Evolutionary conservation across 2,888 invertebrate genomes (phyloP).

Genomic region (Geophilus truncorum): DNA sequence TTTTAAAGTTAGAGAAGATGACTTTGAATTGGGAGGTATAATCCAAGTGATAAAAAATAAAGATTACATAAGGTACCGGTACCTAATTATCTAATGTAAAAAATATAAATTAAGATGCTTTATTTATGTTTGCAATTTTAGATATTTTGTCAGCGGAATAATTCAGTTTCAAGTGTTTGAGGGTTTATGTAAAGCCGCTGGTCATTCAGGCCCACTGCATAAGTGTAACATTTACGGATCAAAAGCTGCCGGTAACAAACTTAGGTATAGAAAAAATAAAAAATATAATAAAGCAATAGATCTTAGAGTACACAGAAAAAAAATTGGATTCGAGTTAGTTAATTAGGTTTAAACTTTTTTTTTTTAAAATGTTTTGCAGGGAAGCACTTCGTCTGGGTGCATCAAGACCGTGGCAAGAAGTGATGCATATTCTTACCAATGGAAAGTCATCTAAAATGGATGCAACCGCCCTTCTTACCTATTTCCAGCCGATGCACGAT

Average conservation of each 20-base stretch:
- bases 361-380: slow-evolving; percentile 39
- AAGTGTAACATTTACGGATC: slow-evolving; percentile 87
- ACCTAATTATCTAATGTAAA: background rate
- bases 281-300: background rate
- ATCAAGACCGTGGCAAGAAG: slow-evolving; percentile 59
- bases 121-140: slow-evolving; percentile 48
- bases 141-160: slow-evolving; percentile 87
- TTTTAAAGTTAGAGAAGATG: background rate
- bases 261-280: slow-evolving; percentile 61
- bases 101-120: background rate
- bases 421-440: slow-evolving; percentile 73
- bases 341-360: background rate
- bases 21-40: background rate
- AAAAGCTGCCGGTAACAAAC: slow-evolving; percentile 74
- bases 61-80: background rate
- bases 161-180: slow-evolving; percentile 93
- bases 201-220: slow-evolving; percentile 76
- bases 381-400: slow-evolving; percentile 51
- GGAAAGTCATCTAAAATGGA: slow-evolving; percentile 57
- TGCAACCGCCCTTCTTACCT: slow-evolving; percentile 69
- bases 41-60: background rate
- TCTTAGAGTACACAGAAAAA: background rate
- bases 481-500: slow-evolving; percentile 64
- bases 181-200: slow-evolving; percentile 72
- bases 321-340: background rate